Evolutionary conservation across 1,140 invertebrate species (phyloP), one percentile per base, ranked within the genome.

Genomic region (Hylyphantes graminicola): DNA sequence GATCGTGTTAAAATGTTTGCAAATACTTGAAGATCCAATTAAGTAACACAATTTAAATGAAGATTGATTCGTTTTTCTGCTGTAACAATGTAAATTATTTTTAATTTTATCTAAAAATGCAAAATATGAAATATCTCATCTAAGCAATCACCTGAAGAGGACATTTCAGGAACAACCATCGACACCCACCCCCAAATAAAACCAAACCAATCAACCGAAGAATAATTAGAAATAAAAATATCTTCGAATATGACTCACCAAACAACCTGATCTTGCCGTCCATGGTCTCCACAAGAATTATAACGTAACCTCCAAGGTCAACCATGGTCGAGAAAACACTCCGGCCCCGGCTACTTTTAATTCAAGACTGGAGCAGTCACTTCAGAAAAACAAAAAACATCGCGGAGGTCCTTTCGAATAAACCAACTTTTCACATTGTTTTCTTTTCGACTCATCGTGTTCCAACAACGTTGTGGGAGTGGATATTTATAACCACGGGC

Each of bases 211-310:
- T 35, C 35, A 35, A 35, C 35, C 35, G 5, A 35, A 35, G 35
- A 35, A 35, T 35, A 35, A 35, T 35, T 35, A 35, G 5, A 35
- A 35, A 35, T n/a, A 35, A 2, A 35, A 35, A 35, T 35, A 35
- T 35, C 35, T 35, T 35, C 35, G 35, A 35, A 35, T 35, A 35
- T 35, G 35, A 35, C 95, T 93, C 90, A 97, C 97, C 96, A 89
- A 97, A 97, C 67, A 98, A 92, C 92, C 97, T 97, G 89, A 97
- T 96, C 91, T 95, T 96, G 89, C 96, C 95, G 90, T 97, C 96
- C 89, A 95, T 94, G 87, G 95, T 96, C 91, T 97, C 95, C 85
- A 96, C 96, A 88, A 98, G 92, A 89, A 98, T 96, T 89, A 98
- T 98, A 89, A 98, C 96, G 91, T 98, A 98, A 88, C 96, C 96